These are phyloP conservation scores for Leptogaster cylindrica DNA, from an alignment of 2,888 invertebrate species.

Conservation along the genomic window DNA sequence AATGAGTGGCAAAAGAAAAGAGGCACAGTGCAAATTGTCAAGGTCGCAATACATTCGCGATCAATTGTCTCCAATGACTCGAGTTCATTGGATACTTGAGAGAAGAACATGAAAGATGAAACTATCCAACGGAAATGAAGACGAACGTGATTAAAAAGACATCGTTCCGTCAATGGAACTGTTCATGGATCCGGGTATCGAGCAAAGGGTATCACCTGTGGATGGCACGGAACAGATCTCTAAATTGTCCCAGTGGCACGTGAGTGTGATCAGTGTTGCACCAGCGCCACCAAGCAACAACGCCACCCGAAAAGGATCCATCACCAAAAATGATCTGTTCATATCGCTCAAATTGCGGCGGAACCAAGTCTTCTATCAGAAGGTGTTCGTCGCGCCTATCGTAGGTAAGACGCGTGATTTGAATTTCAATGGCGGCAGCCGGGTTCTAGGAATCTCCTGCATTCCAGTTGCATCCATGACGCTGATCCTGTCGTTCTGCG, in stretches of 20 bases:
- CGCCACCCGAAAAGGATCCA: no score
- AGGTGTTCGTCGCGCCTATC: constrained; percentile 56
- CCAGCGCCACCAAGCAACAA: background rate
- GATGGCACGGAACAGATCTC: background rate
- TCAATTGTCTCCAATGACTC: no score
- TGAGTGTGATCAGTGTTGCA: constrained; percentile 17
- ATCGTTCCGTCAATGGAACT: no score
- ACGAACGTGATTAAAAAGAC: no score
- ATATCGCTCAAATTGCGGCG: constrained; percentile 54
- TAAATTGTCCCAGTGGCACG: constrained; percentile 35
- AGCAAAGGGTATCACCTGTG: constrained; percentile 11
- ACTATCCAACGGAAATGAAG: no score
- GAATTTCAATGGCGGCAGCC: no score
- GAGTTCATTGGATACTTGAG: no score
- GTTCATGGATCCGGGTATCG: background rate
- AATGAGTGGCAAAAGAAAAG: no score
- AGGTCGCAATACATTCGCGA: no score
- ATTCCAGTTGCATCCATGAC: constrained; percentile 53
- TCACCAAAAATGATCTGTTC: constrained; percentile 52
- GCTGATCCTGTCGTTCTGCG: constrained; percentile 54
- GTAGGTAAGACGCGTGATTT: constrained; percentile 51
- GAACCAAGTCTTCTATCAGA: constrained; percentile 55
- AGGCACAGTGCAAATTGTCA: no score
- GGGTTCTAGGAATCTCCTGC: constrained; percentile 2
- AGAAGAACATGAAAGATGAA: no score